Evolutionary conservation across 2,113 vertebrate species (phyloP).

Genomic region (Ptilorrhoa leucosticta): DNA sequence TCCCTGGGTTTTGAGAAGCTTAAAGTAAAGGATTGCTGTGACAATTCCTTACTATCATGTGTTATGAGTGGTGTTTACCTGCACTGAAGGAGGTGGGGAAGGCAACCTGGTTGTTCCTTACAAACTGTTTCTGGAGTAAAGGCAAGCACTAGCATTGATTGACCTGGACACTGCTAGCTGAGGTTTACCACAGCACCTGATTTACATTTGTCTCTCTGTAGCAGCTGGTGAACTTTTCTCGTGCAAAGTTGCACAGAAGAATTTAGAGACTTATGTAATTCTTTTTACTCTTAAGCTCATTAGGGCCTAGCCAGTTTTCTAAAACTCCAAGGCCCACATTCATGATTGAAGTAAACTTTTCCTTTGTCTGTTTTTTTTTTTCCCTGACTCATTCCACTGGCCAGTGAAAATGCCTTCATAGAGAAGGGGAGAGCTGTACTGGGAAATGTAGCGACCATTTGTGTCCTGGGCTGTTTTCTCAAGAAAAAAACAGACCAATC

Average conservation of each 20-base stretch:
- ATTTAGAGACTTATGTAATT: background rate
- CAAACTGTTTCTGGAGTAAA: background rate
- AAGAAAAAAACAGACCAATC: background rate
- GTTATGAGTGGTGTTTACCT: background rate
- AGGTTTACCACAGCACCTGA: background rate
- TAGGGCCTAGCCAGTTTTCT: background rate
- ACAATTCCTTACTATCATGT: background rate
- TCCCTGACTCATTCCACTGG: background rate
- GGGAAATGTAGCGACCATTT: background rate
- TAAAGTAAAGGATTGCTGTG: background rate
- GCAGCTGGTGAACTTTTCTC: background rate
- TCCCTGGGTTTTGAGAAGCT: background rate
- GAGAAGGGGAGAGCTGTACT: background rate
- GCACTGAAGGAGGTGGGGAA: background rate
- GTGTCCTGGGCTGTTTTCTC: background rate
- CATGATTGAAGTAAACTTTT: background rate
- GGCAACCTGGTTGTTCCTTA: background rate
- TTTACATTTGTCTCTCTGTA: background rate
- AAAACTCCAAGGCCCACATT: accelerated
- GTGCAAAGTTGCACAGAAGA: background rate
- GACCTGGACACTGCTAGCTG: background rate
- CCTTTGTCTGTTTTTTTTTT: background rate
- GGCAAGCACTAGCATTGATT: background rate
- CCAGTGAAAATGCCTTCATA: background rate
- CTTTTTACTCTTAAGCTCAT: background rate